Evolutionary conservation across 2,888 invertebrate genomes (phyloP), one percentile per base, ranked within the genome.

Genomic region (Tridacna crocea): DNA sequence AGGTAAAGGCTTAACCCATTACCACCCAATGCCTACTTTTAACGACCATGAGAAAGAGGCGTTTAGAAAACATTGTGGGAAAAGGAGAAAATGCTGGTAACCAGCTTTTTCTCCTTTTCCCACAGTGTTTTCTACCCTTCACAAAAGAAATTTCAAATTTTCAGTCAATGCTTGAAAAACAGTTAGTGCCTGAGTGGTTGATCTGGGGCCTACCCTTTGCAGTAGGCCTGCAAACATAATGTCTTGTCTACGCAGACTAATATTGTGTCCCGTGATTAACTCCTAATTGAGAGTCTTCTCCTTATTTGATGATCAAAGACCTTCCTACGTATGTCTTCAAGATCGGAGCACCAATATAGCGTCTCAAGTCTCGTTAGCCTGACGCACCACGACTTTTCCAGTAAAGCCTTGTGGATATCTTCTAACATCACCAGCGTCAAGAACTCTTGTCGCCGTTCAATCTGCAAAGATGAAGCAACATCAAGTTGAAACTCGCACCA

Each of bases 401-500:
- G 15, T 6, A 36, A 17, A 8, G 60, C 51, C 22, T 65, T 51
- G 24, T 83, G 72, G 12, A 83, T 46, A 27, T 88, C 79, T 13
- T 84, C 76, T 22, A 84, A 66, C 8, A 82, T 48, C 27, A 85
- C 61, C 13, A 85, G 48, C 17, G 84, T 73, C 19, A 88, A 19
- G 27, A 61, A 75, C 19, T 80, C 48, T 24, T 61, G 60, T 15
- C 73, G 77, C 19, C 77, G 65, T 22, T 77, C 58, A 26, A 85
- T 58, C 15, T 77, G 70, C 24, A 72, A 77, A 36, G 82, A 72
- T 48, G 78, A n/a, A 3, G 84, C 75, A 19, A 88, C 73, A 17
- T 74, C 73, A 11, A 88, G 36, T 55, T 88, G 82, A 72, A 88
- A 88, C 15, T 83, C 66, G 74, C 86, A 86, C 86, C 86, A 88